Conservation (phyloP, 2,113 vertebrate species). For the Neodontobutis hainanensis region DNA sequence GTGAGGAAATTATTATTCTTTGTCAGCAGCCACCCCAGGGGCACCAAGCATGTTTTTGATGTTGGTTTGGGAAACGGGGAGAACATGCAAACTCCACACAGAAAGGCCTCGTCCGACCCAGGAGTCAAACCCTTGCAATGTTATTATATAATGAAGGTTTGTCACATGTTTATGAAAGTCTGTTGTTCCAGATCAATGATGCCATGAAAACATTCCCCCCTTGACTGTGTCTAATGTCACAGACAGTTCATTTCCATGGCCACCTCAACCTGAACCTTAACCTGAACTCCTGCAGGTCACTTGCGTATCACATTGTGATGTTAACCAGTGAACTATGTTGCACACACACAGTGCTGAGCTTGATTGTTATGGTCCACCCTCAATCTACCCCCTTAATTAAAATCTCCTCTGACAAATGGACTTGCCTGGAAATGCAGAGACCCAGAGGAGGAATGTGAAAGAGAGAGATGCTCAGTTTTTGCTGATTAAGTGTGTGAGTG, state of each 20-base stretch:
- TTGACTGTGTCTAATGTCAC: not conserved
- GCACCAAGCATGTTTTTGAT: no score
- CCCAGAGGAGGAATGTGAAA: slow-evolving; percentile 1
- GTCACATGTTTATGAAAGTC: no score
- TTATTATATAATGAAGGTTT: no score
- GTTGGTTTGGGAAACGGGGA: no score
- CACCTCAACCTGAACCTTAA: not conserved
- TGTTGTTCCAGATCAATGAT: not conserved
- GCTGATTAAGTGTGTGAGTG: slow-evolving; percentile 43
- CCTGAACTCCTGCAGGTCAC: not conserved
- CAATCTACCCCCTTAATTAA: slow-evolving; percentile 59
- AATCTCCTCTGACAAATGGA: slow-evolving; percentile 68
- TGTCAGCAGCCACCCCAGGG: no score
- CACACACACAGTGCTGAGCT: slow-evolving; percentile 22
- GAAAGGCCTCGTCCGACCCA: no score
- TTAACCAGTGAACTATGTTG: not conserved
- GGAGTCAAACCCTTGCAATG: no score
- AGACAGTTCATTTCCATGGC: not conserved
- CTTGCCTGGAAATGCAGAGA: slow-evolving; percentile 56
- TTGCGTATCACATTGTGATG: not conserved
- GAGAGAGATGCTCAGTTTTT: slow-evolving; percentile 39
- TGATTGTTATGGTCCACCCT: slow-evolving; percentile 68
- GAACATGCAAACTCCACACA: no score
- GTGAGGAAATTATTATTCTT: no score
- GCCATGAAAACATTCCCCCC: not conserved